Conservation (phyloP, 2,113 vertebrate species). For the Scophthalmus maximus region DNA sequence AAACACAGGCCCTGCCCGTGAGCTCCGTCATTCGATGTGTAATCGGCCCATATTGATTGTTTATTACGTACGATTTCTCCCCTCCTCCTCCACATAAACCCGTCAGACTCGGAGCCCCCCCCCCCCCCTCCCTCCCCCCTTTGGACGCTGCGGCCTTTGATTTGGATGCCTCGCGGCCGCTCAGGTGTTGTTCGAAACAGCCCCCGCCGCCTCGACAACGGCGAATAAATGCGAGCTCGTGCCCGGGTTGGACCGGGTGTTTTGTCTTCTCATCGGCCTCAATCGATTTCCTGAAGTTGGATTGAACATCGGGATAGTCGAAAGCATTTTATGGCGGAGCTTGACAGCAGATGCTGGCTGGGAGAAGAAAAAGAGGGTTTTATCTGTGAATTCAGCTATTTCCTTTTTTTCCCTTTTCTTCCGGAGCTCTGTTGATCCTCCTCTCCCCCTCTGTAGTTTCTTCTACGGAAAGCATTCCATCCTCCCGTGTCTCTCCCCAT, state of each 20-base stretch:
- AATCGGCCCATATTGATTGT: conserved; percentile 51
- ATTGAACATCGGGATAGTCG: conserved; percentile 23
- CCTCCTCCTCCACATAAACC: conserved; percentile 1
- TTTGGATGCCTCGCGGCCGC: neutral
- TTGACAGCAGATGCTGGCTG: conserved; percentile 7
- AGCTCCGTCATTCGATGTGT: conserved; percentile 6
- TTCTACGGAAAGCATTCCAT: neutral
- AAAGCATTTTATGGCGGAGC: conserved; percentile 10
- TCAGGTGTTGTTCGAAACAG: neutral
- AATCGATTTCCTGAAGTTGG: conserved; percentile 42
- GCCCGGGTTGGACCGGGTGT: conserved; percentile 6
- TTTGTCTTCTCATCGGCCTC: conserved; percentile 40
- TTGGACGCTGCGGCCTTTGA: conserved; percentile 15
- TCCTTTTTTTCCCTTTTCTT: neutral
- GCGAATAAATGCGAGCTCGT: conserved; percentile 20
- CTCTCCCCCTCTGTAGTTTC: neutral
- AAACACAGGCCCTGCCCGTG: neutral
- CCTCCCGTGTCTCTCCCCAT: neutral
- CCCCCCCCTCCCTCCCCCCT: too few relatives aligned
- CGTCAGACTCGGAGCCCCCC: neutral
- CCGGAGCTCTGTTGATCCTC: conserved; percentile 13
- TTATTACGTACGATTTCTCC: conserved; percentile 18
- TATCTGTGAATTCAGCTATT: conserved; percentile 7
- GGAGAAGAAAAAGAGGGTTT: conserved; percentile 19
- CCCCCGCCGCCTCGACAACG: neutral